A percentile compares a stretch with the other conserved stretches of the same genome.
Conservation (phyloP, 1,140 invertebrate genomes). For the Acromyrmex heyeri region DNA sequence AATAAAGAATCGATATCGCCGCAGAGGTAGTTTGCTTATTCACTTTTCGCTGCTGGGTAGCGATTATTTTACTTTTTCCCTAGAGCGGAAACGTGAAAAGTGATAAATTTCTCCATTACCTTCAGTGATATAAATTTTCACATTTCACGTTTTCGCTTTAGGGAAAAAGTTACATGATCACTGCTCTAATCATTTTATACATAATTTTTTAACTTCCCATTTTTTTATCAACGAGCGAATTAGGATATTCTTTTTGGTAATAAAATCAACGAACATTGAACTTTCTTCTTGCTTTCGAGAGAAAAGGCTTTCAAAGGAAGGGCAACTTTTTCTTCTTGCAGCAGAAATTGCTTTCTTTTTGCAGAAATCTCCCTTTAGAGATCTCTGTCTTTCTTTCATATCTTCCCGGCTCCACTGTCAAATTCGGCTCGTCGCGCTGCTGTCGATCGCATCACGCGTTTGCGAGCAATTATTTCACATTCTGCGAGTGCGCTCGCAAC, state of each 20-base stretch:
- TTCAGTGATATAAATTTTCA: too few species aligned
- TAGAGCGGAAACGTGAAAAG: too few species aligned
- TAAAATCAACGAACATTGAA: not conserved
- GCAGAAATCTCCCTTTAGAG: not conserved
- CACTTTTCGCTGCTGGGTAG: not conserved
- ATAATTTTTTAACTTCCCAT: not conserved
- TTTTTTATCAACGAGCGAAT: not conserved
- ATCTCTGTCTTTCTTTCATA: not conserved
- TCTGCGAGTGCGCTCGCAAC: not conserved
- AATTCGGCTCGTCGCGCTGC: not conserved
- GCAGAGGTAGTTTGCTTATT: not conserved
- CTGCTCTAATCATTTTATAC: not conserved
- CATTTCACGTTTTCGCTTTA: too few species aligned
- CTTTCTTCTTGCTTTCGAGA: not conserved
- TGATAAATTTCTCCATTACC: too few species aligned
- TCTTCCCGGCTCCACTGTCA: not conserved
- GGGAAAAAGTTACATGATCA: too few species aligned
- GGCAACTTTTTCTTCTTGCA: not conserved
- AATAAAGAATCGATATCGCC: not conserved
- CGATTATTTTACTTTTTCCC: too few species aligned
- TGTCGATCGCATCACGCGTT: constrained; percentile 12
- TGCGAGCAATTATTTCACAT: constrained; percentile 60
- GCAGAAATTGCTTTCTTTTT: not conserved
- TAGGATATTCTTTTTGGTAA: not conserved
- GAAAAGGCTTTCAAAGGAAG: not conserved